Percentiles rank a stretch among this genome's conserved stretches.
These are phyloP conservation scores for Vicugna pacos DNA, from an alignment of 2,113 vertebrate genomes.

Conservation along the genomic window DNA sequence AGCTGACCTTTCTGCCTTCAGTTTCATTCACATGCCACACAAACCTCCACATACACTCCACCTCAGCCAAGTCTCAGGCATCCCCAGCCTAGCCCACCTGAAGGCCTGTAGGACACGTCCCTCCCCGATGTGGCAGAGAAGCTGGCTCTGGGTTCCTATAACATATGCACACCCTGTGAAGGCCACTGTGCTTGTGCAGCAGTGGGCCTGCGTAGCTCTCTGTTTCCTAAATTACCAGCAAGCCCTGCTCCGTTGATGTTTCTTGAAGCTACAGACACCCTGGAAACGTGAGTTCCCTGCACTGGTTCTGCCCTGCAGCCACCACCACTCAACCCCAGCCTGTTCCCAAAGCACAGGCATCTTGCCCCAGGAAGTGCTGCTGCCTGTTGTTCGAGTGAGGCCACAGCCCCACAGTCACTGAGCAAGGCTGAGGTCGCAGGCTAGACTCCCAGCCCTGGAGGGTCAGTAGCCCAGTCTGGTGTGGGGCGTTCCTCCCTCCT, in stretches of 20 bases:
- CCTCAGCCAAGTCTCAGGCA: neutral
- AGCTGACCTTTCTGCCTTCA: neutral
- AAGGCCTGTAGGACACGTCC: neutral
- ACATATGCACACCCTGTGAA: too few species aligned
- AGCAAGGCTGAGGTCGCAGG: neutral
- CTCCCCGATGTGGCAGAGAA: neutral
- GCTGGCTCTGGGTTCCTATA: neutral
- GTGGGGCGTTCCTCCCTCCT: neutral
- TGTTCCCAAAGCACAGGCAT: neutral
- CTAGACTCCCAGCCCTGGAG: neutral
- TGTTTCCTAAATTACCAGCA: neutral
- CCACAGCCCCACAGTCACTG: neutral
- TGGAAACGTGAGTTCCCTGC: neutral
- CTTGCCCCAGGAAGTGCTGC: neutral
- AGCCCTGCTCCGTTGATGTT: neutral
- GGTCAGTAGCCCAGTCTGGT: neutral
- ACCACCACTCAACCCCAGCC: neutral
- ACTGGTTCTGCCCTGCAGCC: neutral
- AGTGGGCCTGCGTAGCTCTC: neutral
- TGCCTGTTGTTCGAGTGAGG: neutral
- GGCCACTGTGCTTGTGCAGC: neutral
- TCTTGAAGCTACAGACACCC: neutral
- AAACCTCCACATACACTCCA: neutral
- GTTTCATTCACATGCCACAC: neutral
- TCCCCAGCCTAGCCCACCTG: neutral